These are phyloP conservation scores for Heliconius ismenius DNA, from an alignment of 2,888 invertebrate genomes.

Conservation along the genomic window DNA sequence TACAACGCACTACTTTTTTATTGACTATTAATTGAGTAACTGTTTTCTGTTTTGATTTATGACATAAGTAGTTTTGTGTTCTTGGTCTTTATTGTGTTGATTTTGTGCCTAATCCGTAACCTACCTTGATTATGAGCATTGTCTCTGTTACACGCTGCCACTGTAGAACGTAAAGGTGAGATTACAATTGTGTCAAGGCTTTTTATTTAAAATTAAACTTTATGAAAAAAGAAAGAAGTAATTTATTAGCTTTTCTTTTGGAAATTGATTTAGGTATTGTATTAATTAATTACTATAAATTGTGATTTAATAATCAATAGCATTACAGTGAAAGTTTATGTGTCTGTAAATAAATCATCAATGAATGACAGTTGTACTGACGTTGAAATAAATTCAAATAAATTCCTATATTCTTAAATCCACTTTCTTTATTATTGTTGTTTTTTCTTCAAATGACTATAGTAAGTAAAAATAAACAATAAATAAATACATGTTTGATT, in stretches of 20 bases:
- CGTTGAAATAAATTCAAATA: neutral
- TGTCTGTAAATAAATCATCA: no score
- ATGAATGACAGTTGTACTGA: no score
- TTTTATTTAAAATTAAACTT: neutral
- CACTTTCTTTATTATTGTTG: no score
- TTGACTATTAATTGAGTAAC: neutral
- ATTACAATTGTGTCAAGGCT: slow-evolving; percentile 15
- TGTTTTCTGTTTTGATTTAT: slow-evolving; percentile 26
- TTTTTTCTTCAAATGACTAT: neutral
- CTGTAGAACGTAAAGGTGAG: slow-evolving; percentile 80
- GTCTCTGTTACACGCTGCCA: slow-evolving; percentile 80
- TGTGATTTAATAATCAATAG: neutral
- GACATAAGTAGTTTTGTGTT: slow-evolving; percentile 34
- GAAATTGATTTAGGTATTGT: neutral
- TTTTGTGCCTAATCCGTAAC: slow-evolving; percentile 36
- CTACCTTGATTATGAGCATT: slow-evolving; percentile 71
- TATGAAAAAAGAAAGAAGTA: neutral
- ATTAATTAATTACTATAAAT: neutral
- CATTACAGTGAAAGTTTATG: neutral
- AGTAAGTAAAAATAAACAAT: neutral
- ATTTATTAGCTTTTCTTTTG: neutral
- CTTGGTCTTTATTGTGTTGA: slow-evolving; percentile 30
- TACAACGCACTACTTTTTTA: neutral
- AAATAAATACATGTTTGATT: neutral
- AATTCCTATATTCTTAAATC: neutral